Conservation (phyloP, 30 jellyfish, hydroid and myxozoan species). For the Aurelia sp. region DNA sequence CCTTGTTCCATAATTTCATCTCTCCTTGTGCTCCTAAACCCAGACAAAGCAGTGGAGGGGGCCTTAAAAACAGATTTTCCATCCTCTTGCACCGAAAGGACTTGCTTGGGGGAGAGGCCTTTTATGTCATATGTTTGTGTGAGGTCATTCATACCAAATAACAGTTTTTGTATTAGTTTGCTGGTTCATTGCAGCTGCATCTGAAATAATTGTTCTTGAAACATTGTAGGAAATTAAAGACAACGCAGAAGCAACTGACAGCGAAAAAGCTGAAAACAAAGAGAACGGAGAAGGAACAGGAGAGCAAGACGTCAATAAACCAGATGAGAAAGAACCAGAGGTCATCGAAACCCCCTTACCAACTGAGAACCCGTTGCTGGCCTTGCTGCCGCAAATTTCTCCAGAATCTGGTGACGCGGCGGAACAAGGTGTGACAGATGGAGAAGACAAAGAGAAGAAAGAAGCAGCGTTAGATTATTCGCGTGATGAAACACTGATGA, state of each 20-base stretch:
- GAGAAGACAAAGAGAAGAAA: constrained; percentile 23
- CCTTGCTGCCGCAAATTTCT: constrained; percentile 44
- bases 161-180: no score
- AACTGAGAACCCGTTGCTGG: constrained; percentile 67
- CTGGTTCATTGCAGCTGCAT: no score
- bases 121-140: no score
- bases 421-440: constrained; percentile 33
- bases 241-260: background rate
- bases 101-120: no score
- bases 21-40: no score
- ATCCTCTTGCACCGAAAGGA: no score
- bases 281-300: constrained; percentile 24
- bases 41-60: no score
- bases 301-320: constrained; percentile 30
- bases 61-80: no score
- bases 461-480: constrained; percentile 13
- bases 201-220: no score
- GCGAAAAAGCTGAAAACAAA: background rate
- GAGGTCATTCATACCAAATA: no score
- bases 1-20: no score
- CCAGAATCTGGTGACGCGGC: constrained; percentile 47
- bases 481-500: constrained; percentile 43
- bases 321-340: constrained; percentile 19
- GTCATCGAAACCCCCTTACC: constrained; percentile 37
- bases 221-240: background rate